phyloP scores from a whole-genome alignment of 1,140 invertebrate genomes.

The Micrasema minimum region DNA sequence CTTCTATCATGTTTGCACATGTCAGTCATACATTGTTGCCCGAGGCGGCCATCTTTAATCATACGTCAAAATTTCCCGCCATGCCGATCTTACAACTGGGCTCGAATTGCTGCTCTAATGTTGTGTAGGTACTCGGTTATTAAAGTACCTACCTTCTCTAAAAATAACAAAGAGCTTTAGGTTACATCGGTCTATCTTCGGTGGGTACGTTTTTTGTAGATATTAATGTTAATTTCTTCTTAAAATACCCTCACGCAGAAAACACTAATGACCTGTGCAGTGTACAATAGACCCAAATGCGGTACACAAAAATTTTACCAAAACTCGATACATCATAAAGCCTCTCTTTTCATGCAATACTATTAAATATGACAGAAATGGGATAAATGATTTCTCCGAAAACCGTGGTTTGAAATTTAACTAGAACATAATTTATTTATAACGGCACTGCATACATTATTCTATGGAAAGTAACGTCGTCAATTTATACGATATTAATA shows the following conservation, averaged over 20 bases:
- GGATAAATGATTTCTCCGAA: too few species aligned
- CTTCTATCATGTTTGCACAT: constrained; percentile 37
- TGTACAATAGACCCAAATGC: too few species aligned
- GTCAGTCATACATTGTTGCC: constrained; percentile 2
- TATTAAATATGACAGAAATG: too few species aligned
- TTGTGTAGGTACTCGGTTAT: neutral
- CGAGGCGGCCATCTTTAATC: constrained; percentile 38
- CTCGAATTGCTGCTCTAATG: neutral
- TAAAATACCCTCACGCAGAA: neutral
- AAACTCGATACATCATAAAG: too few species aligned
- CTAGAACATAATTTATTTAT: too few species aligned
- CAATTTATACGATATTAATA: too few species aligned
- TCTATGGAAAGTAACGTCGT: too few species aligned
- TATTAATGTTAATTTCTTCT: neutral
- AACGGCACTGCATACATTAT: neutral
- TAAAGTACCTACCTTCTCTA: neutral
- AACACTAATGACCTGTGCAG: too few species aligned
- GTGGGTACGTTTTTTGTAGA: neutral
- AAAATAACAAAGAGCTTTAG: neutral
- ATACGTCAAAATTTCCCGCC: constrained; percentile 40
- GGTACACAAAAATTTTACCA: too few species aligned
- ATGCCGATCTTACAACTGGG: neutral
- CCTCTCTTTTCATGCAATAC: too few species aligned
- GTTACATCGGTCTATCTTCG: neutral
- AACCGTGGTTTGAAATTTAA: too few species aligned